Conservation (phyloP, 2,888 invertebrate genomes). For the Lasius fuliginosus region DNA sequence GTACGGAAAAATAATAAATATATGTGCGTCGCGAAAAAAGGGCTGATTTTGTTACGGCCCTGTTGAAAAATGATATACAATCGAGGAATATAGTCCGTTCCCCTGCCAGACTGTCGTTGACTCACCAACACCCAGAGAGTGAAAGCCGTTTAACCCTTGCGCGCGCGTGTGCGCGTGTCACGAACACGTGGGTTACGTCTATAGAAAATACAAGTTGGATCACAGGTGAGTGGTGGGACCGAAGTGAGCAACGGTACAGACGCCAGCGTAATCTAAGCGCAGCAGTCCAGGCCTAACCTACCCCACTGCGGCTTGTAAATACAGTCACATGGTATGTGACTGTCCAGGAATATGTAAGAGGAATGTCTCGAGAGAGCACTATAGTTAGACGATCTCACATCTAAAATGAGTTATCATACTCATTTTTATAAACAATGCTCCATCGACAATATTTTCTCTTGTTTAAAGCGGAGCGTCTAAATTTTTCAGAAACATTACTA, state of each 20-base stretch:
- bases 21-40: background rate
- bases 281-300: slow-evolving; percentile 70
- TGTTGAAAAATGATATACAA: slow-evolving; percentile 63
- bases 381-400: background rate
- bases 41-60: slow-evolving; percentile 56
- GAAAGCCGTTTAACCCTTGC: slow-evolving; percentile 76
- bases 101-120: slow-evolving; percentile 65
- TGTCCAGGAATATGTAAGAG: slow-evolving; percentile 20
- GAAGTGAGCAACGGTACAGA: slow-evolving; percentile 45
- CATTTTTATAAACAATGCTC: background rate
- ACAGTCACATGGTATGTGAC: slow-evolving; percentile 50
- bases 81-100: slow-evolving; percentile 63
- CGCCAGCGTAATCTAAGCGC: slow-evolving; percentile 65
- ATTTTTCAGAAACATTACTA: background rate
- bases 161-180: slow-evolving; percentile 30
- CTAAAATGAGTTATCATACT: background rate
- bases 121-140: slow-evolving; percentile 77
- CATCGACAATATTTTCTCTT: background rate
- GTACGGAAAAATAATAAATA: background rate
- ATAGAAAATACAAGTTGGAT: slow-evolving; percentile 68
- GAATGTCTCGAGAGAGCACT: background rate
- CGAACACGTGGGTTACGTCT: slow-evolving; percentile 69
- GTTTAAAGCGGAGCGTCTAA: background rate
- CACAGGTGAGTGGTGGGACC: slow-evolving; percentile 65
- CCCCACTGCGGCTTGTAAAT: slow-evolving; percentile 56